Conservation (phyloP, 1,140 invertebrate genomes). For the Homalodisca vitripennis region DNA sequence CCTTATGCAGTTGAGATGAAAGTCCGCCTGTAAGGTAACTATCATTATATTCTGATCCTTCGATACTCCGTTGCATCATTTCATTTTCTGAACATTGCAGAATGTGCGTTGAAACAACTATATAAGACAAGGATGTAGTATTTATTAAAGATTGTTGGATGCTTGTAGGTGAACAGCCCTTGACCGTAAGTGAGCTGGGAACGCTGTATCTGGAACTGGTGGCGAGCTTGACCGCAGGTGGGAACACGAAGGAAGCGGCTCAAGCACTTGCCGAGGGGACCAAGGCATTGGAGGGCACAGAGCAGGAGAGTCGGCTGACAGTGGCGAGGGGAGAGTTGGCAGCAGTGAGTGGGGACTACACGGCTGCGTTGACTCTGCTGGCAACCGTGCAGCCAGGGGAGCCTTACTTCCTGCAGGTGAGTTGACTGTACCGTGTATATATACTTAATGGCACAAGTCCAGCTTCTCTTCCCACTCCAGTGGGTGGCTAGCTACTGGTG, state of each 20-base stretch:
- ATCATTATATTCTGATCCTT: no score
- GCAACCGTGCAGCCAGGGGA: slow-evolving; percentile 74
- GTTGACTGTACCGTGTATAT: no score
- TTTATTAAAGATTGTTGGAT: no score
- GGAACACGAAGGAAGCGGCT: slow-evolving; percentile 75
- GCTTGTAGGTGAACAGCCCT: slow-evolving; percentile 31
- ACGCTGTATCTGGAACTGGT: slow-evolving; percentile 85
- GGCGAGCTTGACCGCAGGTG: slow-evolving; percentile 67
- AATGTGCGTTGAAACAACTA: no score
- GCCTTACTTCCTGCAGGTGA: slow-evolving; percentile 71
- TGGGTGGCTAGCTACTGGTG: slow-evolving; percentile 74
- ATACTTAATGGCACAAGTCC: no score
- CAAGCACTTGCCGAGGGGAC: slow-evolving; percentile 82
- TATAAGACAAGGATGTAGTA: no score
- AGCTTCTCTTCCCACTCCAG: slow-evolving; percentile 77
- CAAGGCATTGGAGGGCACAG: slow-evolving; percentile 68
- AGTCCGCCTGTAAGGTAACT: no score
- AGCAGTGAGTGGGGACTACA: slow-evolving; percentile 75
- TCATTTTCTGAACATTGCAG: no score
- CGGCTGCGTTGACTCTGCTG: slow-evolving; percentile 77
- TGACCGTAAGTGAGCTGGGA: slow-evolving; percentile 55
- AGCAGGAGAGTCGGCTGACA: slow-evolving; percentile 79
- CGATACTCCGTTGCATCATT: no score
- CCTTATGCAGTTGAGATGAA: no score
- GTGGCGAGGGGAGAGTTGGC: slow-evolving; percentile 86